Evolutionary conservation across 2,797 vertebrate species (phyloP).

Genomic region (Chromobotia macracanthus): DNA sequence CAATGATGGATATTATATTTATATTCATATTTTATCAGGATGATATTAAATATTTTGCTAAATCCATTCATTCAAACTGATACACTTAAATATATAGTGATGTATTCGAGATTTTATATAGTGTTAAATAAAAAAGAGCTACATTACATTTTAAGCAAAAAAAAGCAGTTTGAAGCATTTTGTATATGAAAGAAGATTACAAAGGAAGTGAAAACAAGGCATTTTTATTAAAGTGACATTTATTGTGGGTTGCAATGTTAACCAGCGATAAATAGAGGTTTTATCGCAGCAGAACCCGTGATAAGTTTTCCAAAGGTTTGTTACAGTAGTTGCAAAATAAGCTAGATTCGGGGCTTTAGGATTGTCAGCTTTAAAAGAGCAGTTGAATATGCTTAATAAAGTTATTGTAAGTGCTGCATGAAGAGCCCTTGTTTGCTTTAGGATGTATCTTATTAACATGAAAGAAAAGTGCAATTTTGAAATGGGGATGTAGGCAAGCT

Average conservation of each 20-base stretch:
- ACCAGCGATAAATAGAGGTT: too few species aligned
- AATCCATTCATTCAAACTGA: neutral
- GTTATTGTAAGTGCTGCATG: conserved; percentile 14
- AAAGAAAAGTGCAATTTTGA: neutral
- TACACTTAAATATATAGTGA: neutral
- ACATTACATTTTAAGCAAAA: neutral
- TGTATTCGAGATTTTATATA: neutral
- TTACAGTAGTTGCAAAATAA: neutral
- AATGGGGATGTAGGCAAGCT: neutral
- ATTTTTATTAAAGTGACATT: too few species aligned
- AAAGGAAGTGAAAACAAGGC: neutral
- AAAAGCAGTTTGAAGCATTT: neutral
- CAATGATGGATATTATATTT: neutral
- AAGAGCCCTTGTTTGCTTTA: conserved; percentile 27
- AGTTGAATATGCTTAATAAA: neutral
- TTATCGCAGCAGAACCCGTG: neutral
- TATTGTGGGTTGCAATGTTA: too few species aligned
- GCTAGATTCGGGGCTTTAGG: conserved; percentile 29
- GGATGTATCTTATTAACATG: neutral
- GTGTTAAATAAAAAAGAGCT: neutral
- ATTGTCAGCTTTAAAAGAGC: conserved; percentile 8
- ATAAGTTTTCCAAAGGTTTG: neutral
- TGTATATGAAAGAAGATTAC: neutral
- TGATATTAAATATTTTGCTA: too few species aligned
- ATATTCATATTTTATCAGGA: too few species aligned